Conservation (phyloP, 64 coral and sea anemone genomes). For the Stichodactyla helianthus region DNA sequence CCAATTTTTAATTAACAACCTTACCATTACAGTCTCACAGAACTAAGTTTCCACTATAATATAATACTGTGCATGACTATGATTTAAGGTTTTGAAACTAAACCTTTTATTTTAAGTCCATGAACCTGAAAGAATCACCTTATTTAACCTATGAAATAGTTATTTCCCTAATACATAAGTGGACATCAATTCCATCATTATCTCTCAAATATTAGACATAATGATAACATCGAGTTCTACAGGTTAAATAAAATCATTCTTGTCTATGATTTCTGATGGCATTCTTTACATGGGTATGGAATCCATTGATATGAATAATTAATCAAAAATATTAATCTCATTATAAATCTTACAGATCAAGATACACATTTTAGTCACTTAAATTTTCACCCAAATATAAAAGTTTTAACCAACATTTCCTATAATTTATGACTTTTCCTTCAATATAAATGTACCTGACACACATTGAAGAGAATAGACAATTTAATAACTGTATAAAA, state of each 20-base stretch:
- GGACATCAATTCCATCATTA: background rate
- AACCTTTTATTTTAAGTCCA: too few relatives aligned
- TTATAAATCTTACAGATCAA: background rate
- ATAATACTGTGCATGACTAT: too few relatives aligned
- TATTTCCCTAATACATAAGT: too few relatives aligned
- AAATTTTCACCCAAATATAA: too few relatives aligned
- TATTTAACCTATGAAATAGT: too few relatives aligned
- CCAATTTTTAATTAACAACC: too few relatives aligned
- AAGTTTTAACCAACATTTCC: background rate
- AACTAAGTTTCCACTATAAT: too few relatives aligned
- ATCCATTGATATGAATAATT: background rate
- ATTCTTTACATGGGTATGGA: background rate
- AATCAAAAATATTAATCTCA: background rate
- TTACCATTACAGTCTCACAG: too few relatives aligned
- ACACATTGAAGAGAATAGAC: background rate
- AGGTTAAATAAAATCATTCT: background rate
- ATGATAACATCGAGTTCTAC: background rate
- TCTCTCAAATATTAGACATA: too few relatives aligned
- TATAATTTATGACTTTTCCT: slow-evolving; percentile 15
- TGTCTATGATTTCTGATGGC: background rate
- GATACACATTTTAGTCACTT: too few relatives aligned
- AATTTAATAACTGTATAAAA: background rate
- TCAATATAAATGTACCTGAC: slow-evolving; percentile 5
- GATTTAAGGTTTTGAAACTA: too few relatives aligned
- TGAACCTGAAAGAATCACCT: too few relatives aligned